Evolutionary conservation across 2,888 invertebrate species (phyloP).

Genomic region (Coelopa pilipes): DNA sequence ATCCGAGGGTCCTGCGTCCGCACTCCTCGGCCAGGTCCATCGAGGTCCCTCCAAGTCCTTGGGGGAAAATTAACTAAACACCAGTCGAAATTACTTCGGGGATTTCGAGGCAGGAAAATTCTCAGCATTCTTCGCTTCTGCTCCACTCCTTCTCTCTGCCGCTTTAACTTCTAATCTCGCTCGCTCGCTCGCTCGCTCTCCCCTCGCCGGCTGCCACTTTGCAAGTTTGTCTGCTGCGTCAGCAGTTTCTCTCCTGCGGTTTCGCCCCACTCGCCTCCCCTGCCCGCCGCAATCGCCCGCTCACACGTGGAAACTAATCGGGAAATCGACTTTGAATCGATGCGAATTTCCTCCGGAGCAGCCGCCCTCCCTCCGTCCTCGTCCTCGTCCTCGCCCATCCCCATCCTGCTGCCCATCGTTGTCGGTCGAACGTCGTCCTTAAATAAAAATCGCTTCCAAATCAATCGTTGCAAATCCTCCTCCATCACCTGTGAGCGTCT

Average conservation of each 20-base stretch:
- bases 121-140: too few species aligned
- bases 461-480: constrained; percentile 35
- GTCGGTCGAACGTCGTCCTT: constrained; percentile 2
- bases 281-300: too few species aligned
- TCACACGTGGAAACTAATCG: too few species aligned
- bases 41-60: not conserved
- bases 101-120: not conserved
- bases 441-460: constrained; percentile 38
- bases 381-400: not conserved
- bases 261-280: not conserved
- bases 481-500: constrained; percentile 32
- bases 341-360: not conserved
- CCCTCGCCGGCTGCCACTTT: not conserved
- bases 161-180: too few species aligned
- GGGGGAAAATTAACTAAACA: constrained; percentile 16
- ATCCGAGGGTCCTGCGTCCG: too few species aligned
- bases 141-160: too few species aligned
- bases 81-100: constrained; percentile 22
- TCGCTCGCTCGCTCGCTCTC: too few species aligned
- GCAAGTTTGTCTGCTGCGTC: not conserved
- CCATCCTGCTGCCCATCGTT: not conserved
- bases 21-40: too few species aligned
- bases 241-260: not conserved
- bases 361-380: not conserved
- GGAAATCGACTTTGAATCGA: too few species aligned